Base-by-base conservation (phyloP, 1,140 invertebrate genomes). In the Drosophila mayri region DNA sequence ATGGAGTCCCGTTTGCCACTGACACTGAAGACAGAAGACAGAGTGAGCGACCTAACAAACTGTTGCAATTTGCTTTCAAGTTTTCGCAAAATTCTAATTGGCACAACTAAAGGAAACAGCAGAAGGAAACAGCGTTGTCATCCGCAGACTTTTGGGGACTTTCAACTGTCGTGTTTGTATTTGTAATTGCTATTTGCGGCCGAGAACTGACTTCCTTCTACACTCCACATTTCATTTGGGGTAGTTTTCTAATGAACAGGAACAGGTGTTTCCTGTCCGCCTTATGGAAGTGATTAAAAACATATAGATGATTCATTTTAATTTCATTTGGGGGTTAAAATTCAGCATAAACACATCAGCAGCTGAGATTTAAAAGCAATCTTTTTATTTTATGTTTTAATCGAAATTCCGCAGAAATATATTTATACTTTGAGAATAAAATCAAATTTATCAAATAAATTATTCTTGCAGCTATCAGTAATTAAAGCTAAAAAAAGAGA, bases 1-100 rank as follows among this genome's bases (percentile, higher is more conserved):
- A 49, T 46, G 43, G 43, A 50, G 35, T 68, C 18, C 68, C 46
- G 54, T 71, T 55, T 79, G 67, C 76, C 76, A 73, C 66, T 68
- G 74, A 70, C 76, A 79, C 76, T 79, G 76, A 66, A 32, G 40
- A 50, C 43, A 38, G n/a, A 37, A 20, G 25, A 30, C 25, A 11
- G 32, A 28, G 40, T 38, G 52, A 30, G 30, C 41, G 54, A 57
- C 62, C 74, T 71, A 71, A 71, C 68, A 72, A 77, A 77, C 64
- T 77, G 75, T 71, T 78, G 75, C 75, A 61, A 77, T 68, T 77
- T 77, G 50, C 54, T 78, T 70, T 61, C 52, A 77, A 77, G 75
- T 78, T 67, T 77, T 78, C 75, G 73, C 70, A 71, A 71, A 79
- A 79, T 79, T 78, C 65, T 78, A 79, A 79, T 78, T 79, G 76